Percentiles rank a stretch among this genome's conserved stretches.
These are phyloP conservation scores for Anthophora plumipes DNA, from an alignment of 2,888 invertebrate genomes.

Conservation along the genomic window DNA sequence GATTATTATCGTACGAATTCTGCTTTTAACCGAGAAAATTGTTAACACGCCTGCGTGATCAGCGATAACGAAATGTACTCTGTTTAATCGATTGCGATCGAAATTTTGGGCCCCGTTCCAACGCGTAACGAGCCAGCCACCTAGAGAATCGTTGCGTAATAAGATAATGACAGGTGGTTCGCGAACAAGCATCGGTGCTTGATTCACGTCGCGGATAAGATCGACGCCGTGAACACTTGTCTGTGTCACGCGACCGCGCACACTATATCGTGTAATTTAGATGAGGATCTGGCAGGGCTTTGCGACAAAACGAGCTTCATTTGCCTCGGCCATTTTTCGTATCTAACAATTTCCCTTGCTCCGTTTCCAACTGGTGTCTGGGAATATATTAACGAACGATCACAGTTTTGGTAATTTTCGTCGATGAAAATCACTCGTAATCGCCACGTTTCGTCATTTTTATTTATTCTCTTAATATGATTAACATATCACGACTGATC, in stretches of 20 bases:
- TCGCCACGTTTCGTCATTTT: no score
- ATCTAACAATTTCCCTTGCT: no score
- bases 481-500: no score
- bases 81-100: constrained; percentile 62
- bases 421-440: neutral
- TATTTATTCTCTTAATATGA: no score
- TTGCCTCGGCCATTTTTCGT: constrained; percentile 41
- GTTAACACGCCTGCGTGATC: no score
- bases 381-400: neutral
- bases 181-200: constrained; percentile 67
- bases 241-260: constrained; percentile 71
- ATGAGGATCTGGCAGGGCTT: constrained; percentile 66
- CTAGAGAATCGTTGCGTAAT: constrained; percentile 68
- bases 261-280: constrained; percentile 68
- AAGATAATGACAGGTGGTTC: constrained; percentile 77
- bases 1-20: no score
- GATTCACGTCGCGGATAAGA: constrained; percentile 73
- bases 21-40: no score
- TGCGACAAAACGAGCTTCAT: constrained; percentile 54
- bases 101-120: constrained; percentile 14
- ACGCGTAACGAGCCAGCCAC: constrained; percentile 30
- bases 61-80: constrained; percentile 19
- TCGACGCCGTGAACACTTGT: constrained; percentile 60
- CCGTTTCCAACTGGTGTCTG: no score
- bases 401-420: constrained; percentile 21